Base-by-base conservation (phyloP, 2,888 invertebrate species). In the Sinelater perroti region DNA sequence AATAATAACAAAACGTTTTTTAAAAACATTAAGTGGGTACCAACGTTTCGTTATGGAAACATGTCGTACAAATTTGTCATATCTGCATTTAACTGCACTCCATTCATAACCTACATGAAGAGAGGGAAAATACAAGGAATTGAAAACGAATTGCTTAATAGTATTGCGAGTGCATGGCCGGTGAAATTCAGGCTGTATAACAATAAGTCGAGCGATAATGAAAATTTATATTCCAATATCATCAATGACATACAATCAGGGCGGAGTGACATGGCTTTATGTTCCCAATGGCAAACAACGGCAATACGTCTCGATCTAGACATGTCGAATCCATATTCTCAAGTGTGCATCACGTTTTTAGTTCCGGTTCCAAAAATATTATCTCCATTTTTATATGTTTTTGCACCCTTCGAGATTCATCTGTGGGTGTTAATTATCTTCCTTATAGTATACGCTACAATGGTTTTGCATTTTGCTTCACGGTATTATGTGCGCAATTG, bases 261-360 rank as follows among this genome's bases (percentile, higher is more conserved):
- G 13, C 2, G 14, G 14, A 20, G 36, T 10, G 38, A 54, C 16
- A 26, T 35, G 13, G 7, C 31, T 28, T 14, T 45, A 8, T 54
- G 53, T 28, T 46, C 45, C 8, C 36, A 31, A 3, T 54, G 53
- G 53, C 28, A 16, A 20, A 13, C 16, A 4, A 13, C 17, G 35
- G 26, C 14, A 10, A 4, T 16, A 13, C 20, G 36, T 10, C 4
- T 2, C 4, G 21, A 36, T 46, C 8, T 54, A 5, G 49, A 35
- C 5, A 35, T 35, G 21, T 35, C 56, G 0, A 16, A 24, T 30
- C 65, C 63, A 0, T 63, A 63, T 24, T 56, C 62, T 18, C 59
- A 65, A 46, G 44, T 45, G 8, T 66, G 66, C 17, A 26, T 36
- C 16, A 66, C 66, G 8, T 66, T 65, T 46, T 47, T 66, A 8